These are phyloP conservation scores for Catostylus mosaicus DNA, from an alignment of 30 jellyfish, hydroid and myxozoan genomes.

Conservation along the genomic window DNA sequence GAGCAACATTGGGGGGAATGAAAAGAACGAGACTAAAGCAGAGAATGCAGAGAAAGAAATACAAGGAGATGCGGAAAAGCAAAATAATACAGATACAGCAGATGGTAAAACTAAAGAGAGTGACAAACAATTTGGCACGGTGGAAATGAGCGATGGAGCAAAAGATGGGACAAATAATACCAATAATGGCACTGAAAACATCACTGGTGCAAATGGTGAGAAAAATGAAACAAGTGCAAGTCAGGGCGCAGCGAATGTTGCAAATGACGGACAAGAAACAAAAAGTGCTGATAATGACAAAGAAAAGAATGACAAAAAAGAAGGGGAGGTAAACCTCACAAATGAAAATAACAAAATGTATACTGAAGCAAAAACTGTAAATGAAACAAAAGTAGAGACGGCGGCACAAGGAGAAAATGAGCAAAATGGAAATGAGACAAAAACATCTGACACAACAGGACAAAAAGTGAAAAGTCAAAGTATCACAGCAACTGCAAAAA, in stretches of 20 bases:
- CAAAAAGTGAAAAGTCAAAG: neutral
- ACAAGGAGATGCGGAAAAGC: conserved; percentile 1
- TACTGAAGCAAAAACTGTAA: too few relatives aligned
- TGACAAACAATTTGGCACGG: neutral
- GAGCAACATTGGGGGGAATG: conserved; percentile 27
- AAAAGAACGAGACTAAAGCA: neutral
- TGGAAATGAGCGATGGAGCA: neutral
- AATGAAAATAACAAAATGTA: neutral
- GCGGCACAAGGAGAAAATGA: conserved; percentile 1
- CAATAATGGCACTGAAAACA: neutral
- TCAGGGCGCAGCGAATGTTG: neutral
- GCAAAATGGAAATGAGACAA: neutral
- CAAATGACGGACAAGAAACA: conserved; percentile 1
- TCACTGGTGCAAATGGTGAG: neutral
- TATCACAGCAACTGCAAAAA: neutral
- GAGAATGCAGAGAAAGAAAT: neutral
- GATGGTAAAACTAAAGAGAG: neutral
- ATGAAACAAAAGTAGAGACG: neutral
- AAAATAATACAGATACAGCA: neutral
- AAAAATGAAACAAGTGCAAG: neutral
- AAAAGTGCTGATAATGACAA: neutral
- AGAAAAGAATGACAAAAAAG: neutral
- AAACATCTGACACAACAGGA: neutral
- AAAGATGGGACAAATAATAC: conserved; percentile 10
- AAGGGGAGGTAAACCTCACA: neutral